These are phyloP conservation scores for Pygocentrus nattereri DNA, from an alignment of 2,797 vertebrate species.

Conservation along the genomic window DNA sequence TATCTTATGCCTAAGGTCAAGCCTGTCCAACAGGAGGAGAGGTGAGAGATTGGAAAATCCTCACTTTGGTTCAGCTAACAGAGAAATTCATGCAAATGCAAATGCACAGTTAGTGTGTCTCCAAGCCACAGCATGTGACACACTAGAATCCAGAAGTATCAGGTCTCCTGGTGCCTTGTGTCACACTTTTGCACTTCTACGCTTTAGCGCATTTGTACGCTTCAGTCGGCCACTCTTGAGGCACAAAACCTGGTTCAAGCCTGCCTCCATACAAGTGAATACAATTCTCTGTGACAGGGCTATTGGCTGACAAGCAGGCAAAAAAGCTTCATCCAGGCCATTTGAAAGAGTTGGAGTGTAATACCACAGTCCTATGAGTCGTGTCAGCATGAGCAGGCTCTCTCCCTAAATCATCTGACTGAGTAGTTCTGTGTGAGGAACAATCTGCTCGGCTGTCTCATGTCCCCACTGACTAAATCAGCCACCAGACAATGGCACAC, in stretches of 20 bases:
- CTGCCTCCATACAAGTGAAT: background rate
- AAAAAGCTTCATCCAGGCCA: background rate
- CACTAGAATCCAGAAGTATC: background rate
- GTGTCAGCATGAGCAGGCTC: background rate
- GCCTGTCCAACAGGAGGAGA: background rate
- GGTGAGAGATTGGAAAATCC: background rate
- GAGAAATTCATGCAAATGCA: background rate
- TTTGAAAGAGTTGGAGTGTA: background rate
- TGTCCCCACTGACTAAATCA: background rate
- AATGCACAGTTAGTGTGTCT: no score
- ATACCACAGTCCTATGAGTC: slow-evolving; percentile 14
- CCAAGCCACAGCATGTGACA: background rate
- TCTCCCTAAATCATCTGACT: background rate
- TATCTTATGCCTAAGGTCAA: background rate
- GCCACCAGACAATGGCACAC: background rate
- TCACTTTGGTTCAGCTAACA: background rate
- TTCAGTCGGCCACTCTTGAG: background rate
- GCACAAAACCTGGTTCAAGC: background rate
- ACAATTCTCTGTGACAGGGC: background rate
- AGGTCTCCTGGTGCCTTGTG: background rate
- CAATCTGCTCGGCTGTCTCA: background rate
- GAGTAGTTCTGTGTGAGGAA: no score
- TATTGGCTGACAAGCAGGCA: background rate
- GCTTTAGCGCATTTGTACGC: background rate
- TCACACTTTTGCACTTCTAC: background rate